Evolutionary conservation across 92 coral and sea anemone genomes (phyloP), one percentile per base, ranked within the genome.

Genomic region (Palythoa caribaeorum): DNA sequence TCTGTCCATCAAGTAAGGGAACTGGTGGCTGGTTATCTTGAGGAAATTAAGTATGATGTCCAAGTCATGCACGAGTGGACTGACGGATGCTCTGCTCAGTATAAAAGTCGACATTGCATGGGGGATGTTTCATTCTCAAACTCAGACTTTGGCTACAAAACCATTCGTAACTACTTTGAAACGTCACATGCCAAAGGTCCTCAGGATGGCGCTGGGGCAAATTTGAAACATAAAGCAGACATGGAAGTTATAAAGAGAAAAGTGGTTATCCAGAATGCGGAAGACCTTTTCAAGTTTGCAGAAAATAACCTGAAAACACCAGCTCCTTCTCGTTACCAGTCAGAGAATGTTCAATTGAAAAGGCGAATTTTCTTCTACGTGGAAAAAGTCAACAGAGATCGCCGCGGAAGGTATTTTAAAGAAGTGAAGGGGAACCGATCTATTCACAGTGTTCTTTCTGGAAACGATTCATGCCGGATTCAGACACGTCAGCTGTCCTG

Each of bases 191-290:
- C 91, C 6, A 87, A 90, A 79, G 91, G 90, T 6, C 90, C 91
- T 19, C 90, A 90, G 50, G 93, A 81, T 48, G 91, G 91, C 17
- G 91, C 93, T 1, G 86, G 87, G 13, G 90, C 88, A 9, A 91
- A 87, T 36, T 38, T 87, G 40, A 87, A 91, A 75, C 77, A 65
- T 11, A 87, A 91, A 71, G 86, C 87, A 3, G 93, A 88, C 76
- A 91, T 91, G 89, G 92, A 88, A 17, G 94, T 91, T 19, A 88
- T 91, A n/a, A 77, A 84, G 37, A 21, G 87, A n/a, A 55, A 92
- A 40, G 86, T 73, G 55, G 57, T 89, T 5, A 92, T 92, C 19
- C 91, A 88, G 48, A 87, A 89, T 63, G 92, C 91, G 6, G 47
- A 83, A 79, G 94, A 92, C 76, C 84, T 92, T 47, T 92, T 73